These are phyloP conservation scores for Crotalus helleri DNA, from an alignment of 2,113 vertebrate species.

Conservation along the genomic window DNA sequence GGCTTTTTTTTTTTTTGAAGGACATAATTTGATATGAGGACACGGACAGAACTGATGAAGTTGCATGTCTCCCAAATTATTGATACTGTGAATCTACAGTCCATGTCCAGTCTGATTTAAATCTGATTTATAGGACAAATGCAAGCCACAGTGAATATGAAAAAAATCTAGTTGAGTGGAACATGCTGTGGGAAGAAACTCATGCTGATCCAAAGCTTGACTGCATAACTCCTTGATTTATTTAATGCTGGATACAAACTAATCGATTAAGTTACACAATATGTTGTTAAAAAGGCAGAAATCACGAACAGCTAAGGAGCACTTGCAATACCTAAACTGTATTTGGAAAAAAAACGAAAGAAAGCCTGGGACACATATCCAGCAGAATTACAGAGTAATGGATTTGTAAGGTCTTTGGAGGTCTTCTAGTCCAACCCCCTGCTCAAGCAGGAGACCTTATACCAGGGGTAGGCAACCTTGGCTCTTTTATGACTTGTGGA, in stretches of 20 bases:
- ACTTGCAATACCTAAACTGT: neutral
- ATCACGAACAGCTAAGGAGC: neutral
- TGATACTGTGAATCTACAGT: neutral
- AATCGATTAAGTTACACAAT: neutral
- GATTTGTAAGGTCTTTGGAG: neutral
- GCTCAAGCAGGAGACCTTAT: neutral
- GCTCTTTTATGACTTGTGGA: no score
- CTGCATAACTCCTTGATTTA: neutral
- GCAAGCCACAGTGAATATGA: neutral
- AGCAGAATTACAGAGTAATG: neutral
- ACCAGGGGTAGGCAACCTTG: no score
- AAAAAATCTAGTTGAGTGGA: neutral
- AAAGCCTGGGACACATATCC: neutral
- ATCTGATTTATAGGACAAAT: neutral
- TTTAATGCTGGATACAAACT: neutral
- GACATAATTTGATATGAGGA: neutral
- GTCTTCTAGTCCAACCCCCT: neutral
- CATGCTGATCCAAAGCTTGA: neutral
- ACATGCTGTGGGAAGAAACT: neutral
- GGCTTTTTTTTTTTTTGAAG: neutral
- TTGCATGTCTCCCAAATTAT: neutral
- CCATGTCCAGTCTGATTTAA: neutral
- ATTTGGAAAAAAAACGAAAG: neutral
- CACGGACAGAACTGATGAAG: neutral
- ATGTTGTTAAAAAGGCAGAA: neutral